phyloP scores from a whole-genome alignment of 2,113 vertebrate genomes.

The Ptyas mucosa region DNA sequence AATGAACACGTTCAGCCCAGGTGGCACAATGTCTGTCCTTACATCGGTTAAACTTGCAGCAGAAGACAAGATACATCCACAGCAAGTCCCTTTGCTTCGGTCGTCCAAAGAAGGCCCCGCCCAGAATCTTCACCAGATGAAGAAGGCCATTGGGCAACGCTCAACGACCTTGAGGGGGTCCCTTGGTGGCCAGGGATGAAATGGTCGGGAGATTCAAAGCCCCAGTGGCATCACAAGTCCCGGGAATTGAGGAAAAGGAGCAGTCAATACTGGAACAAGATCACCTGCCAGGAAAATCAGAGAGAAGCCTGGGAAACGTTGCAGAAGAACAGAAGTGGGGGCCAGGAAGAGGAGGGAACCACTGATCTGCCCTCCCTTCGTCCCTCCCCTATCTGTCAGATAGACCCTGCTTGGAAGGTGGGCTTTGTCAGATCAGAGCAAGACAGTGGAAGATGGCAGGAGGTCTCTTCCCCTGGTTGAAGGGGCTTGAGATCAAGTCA shows the following conservation, averaged over 20 bases:
- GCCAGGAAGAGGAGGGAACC: not conserved
- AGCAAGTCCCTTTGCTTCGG: constrained; percentile 6
- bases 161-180: not conserved
- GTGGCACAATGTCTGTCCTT: constrained; percentile 36
- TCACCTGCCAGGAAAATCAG: constrained; percentile 77
- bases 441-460: not conserved
- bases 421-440: not conserved
- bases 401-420: not conserved
- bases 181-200: constrained; percentile 41
- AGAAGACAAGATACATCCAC: not conserved
- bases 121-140: constrained; percentile 51
- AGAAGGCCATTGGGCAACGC: constrained; percentile 40
- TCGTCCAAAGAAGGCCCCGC: constrained; percentile 35
- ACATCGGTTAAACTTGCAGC: constrained; percentile 6
- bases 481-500: not conserved
- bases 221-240: constrained; percentile 63
- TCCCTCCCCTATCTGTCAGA: not conserved
- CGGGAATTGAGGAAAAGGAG: constrained; percentile 77
- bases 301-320: constrained; percentile 21
- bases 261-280: constrained; percentile 91
- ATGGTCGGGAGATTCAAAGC: constrained; percentile 68
- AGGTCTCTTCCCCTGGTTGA: not conserved
- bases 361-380: too few species aligned
- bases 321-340: not conserved
- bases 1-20: not conserved